Evolutionary conservation across 1,140 invertebrate genomes (phyloP).

Genomic region (Brachionus paranguensis): DNA sequence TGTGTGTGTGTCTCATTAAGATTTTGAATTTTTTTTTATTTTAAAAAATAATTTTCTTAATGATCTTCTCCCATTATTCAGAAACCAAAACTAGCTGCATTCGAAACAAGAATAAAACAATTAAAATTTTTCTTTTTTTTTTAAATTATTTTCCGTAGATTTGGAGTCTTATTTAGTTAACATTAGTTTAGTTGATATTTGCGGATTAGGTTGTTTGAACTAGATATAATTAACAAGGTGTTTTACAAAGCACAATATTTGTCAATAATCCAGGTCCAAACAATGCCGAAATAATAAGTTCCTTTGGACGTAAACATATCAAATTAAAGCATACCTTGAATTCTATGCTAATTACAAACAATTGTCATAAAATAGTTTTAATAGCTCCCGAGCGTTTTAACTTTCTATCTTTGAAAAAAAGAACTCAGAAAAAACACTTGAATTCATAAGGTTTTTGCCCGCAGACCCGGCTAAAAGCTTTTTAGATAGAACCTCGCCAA

Average conservation of each 20-base stretch:
- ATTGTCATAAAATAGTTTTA: background rate
- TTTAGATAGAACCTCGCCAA: background rate
- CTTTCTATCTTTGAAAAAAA: background rate
- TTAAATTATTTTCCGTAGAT: background rate
- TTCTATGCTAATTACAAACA: background rate
- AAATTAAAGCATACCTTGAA: background rate
- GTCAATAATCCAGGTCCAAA: background rate
- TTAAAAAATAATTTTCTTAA: background rate
- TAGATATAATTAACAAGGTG: background rate
- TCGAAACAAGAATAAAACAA: slow-evolving; percentile 7
- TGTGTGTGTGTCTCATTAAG: background rate
- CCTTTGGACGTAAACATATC: background rate
- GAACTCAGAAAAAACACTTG: background rate
- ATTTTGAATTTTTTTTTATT: background rate
- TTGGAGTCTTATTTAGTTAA: slow-evolving; percentile 28
- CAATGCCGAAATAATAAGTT: background rate
- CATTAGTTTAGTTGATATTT: slow-evolving; percentile 38
- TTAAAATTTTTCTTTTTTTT: background rate
- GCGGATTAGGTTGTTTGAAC: background rate
- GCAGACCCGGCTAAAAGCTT: background rate
- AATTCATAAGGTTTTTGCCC: background rate
- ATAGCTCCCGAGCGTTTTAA: background rate
- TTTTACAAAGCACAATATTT: background rate
- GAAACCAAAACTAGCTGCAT: background rate
- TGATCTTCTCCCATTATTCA: background rate